A percentile compares a stretch with the other conserved stretches of the same genome.
Evolutionary conservation across 2,888 invertebrate genomes (phyloP).

Genomic region (Eilema griseolum): DNA sequence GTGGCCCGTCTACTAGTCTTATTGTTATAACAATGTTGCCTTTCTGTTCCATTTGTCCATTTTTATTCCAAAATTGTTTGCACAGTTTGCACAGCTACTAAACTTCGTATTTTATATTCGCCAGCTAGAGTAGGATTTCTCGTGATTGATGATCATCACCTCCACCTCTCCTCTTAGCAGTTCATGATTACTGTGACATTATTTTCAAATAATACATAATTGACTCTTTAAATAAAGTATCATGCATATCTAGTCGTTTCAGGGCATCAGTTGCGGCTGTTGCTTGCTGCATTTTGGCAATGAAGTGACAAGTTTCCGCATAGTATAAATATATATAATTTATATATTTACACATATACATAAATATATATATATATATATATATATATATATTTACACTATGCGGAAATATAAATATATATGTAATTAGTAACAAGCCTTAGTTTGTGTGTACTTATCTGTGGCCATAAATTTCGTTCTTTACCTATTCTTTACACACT

Average conservation of each 20-base stretch:
- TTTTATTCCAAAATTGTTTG: constrained; percentile 41
- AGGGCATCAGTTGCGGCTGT: neutral
- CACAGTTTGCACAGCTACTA: constrained; percentile 18
- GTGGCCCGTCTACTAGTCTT: constrained; percentile 73
- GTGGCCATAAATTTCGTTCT: too few species aligned
- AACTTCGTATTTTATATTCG: neutral
- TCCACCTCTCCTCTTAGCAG: neutral
- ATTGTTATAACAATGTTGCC: constrained; percentile 76
- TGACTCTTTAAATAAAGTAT: neutral
- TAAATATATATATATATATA: too few species aligned
- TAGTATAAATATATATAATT: too few species aligned
- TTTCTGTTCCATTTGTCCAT: constrained; percentile 70
- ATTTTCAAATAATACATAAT: too few species aligned
- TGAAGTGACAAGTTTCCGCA: too few species aligned
- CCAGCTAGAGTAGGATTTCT: neutral
- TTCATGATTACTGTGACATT: neutral
- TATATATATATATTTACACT: too few species aligned
- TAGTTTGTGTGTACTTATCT: too few species aligned
- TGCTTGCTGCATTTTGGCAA: neutral
- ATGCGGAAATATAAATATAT: too few species aligned
- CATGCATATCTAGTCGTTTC: neutral
- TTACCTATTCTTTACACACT: too few species aligned
- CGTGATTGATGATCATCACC: neutral
- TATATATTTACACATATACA: too few species aligned
- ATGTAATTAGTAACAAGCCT: too few species aligned